phyloP scores from a whole-genome alignment of 2,113 vertebrate genomes.

The Paratilapia polleni region DNA sequence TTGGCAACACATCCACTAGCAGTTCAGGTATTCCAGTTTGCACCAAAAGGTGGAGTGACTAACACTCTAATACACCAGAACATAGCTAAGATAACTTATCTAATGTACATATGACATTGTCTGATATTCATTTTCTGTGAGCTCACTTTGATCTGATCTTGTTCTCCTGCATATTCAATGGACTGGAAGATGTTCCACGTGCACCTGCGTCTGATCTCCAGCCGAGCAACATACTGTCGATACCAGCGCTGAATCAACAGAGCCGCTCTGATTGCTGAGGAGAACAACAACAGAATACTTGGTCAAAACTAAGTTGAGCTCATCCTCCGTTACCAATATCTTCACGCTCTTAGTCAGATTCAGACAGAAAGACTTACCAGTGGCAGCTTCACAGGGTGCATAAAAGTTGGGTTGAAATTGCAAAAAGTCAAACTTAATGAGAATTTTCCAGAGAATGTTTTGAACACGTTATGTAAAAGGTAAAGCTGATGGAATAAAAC shows the following conservation, averaged over 20 bases:
- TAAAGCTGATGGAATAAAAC: background rate
- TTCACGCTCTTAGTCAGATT: background rate
- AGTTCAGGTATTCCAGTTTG: background rate
- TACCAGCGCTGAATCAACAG: slow-evolving; percentile 94
- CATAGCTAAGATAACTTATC: background rate
- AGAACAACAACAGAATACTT: background rate
- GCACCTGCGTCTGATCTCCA: slow-evolving; percentile 91
- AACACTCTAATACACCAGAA: background rate
- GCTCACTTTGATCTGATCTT: slow-evolving; percentile 92
- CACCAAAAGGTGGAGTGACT: background rate
- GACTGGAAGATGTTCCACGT: slow-evolving; percentile 96
- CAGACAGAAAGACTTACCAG: slow-evolving; percentile 64
- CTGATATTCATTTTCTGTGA: background rate
- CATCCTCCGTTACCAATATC: background rate
- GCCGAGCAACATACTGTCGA: slow-evolving; percentile 85
- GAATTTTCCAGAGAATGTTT: background rate
- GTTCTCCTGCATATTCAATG: slow-evolving; percentile 91
- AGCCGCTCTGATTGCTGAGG: slow-evolving; percentile 87
- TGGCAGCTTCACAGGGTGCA: slow-evolving; percentile 70
- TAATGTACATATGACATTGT: background rate
- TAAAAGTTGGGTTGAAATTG: background rate
- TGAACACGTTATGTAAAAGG: background rate
- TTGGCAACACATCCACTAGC: background rate
- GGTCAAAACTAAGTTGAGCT: background rate
- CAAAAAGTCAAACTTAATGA: background rate